Percentiles rank a stretch among this genome's conserved stretches.
These are phyloP conservation scores for Morus bassanus DNA, from an alignment of 2,797 vertebrate genomes.

Conservation along the genomic window DNA sequence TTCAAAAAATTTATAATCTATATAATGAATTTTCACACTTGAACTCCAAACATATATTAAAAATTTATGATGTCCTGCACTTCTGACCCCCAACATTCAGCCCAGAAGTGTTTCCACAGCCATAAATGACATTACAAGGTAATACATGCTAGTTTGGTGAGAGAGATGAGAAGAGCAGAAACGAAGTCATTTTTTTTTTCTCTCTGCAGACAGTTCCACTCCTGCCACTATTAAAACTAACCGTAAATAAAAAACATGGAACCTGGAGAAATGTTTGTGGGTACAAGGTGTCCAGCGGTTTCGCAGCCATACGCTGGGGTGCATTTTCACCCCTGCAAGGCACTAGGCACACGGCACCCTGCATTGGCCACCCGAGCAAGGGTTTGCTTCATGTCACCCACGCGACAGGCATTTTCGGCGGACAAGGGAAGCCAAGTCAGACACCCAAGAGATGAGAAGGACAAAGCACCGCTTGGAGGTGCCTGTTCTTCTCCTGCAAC, in stretches of 20 bases:
- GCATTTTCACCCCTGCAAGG: background rate
- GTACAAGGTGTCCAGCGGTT: background rate
- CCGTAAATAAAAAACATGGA: background rate
- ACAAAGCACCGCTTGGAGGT: background rate
- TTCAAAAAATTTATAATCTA: conserved; percentile 45
- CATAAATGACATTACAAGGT: background rate
- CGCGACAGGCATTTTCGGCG: fast-evolving
- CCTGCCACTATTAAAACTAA: background rate
- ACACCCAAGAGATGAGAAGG: background rate
- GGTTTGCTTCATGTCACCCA: fast-evolving
- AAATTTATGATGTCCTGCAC: conserved; percentile 8
- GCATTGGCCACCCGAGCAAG: fast-evolving
- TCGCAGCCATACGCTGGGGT: background rate
- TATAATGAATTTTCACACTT: conserved; percentile 59
- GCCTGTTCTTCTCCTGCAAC: background rate
- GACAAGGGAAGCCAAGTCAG: background rate
- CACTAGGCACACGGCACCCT: background rate
- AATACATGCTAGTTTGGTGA: background rate
- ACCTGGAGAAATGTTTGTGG: background rate
- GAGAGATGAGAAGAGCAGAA: background rate
- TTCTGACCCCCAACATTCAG: conserved; percentile 1
- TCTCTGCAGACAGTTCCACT: background rate
- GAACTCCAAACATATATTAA: conserved; percentile 54
- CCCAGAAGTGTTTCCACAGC: background rate
- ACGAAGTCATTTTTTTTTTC: background rate